Conservation (phyloP, 2,113 vertebrate genomes). For the Paratilapia polleni region DNA sequence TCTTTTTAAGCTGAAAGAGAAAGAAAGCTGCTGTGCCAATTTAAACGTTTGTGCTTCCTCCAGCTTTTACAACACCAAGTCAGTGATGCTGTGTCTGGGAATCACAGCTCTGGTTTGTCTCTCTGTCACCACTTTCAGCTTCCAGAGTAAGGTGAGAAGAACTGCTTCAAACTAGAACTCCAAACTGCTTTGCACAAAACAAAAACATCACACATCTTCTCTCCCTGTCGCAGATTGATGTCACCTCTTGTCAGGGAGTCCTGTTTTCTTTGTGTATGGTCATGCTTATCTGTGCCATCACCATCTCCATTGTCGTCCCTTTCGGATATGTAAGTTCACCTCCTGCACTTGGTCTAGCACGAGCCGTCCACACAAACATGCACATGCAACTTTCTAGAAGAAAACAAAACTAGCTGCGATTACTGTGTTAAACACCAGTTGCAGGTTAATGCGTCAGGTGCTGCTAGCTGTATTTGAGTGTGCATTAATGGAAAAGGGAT, state of each 20-base stretch:
- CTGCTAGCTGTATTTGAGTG: not conserved
- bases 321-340: conserved; percentile 88
- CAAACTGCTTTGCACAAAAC: not conserved
- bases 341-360: too few species aligned
- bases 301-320: conserved; percentile 85
- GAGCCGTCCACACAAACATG: not conserved
- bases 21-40: not conserved
- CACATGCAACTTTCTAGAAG: not conserved
- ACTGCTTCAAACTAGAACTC: not conserved
- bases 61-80: conserved; percentile 94
- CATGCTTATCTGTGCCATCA: conserved; percentile 87
- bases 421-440: conserved; percentile 23
- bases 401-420: conserved; percentile 21
- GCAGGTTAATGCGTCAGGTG: conserved; percentile 5
- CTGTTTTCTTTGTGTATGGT: conserved; percentile 89
- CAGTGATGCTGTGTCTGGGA: conserved; percentile 89
- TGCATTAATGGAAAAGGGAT: conserved; percentile 34
- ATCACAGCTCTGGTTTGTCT: conserved; percentile 92
- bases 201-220: not conserved
- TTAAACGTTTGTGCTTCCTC: not conserved
- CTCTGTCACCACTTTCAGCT: conserved; percentile 92
- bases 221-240: conserved; percentile 82
- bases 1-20: not conserved
- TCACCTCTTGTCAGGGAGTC: conserved; percentile 91
- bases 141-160: conserved; percentile 90